phyloP scores from a whole-genome alignment of 2,797 vertebrate genomes.

The Sphaeramia orbicularis region DNA sequence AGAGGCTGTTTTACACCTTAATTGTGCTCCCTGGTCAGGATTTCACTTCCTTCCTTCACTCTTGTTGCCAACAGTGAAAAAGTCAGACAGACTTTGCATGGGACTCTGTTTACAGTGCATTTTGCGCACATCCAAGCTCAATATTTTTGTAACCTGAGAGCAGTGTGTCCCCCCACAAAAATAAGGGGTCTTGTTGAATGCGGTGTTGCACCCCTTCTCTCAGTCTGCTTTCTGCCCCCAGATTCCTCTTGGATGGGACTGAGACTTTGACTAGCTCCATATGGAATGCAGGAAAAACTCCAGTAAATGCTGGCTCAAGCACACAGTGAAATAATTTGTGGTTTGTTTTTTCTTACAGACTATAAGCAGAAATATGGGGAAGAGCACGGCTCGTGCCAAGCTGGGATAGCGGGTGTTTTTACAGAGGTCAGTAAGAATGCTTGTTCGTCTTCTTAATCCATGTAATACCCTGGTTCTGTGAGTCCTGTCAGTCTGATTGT shows the following conservation, averaged over 20 bases:
- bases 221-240: conserved; percentile 70
- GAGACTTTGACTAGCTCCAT: conserved; percentile 85
- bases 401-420: conserved; percentile 96
- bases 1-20: conserved; percentile 52
- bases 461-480: conserved; percentile 39
- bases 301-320: conserved; percentile 85
- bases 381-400: conserved; percentile 99
- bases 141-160: conserved; percentile 84
- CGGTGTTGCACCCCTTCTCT: conserved; percentile 61
- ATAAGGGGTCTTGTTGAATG: conserved; percentile 70
- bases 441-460: conserved; percentile 61
- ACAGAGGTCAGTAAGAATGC: conserved; percentile 89
- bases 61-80: conserved; percentile 42
- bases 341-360: conserved; percentile 89
- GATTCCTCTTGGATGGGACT: conserved; percentile 77
- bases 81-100: conserved; percentile 57
- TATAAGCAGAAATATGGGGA: conserved; percentile 99
- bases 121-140: conserved; percentile 79
- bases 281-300: conserved; percentile 86
- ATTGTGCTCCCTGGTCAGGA: conserved; percentile 61
- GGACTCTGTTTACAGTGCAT: conserved; percentile 64
- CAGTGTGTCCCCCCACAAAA: conserved; percentile 29
- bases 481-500: background rate
- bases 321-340: conserved; percentile 83
- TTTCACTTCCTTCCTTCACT: conserved; percentile 74